A percentile compares a stretch with the other conserved stretches of the same genome.
Evolutionary conservation across 2,888 invertebrate species (phyloP).

Genomic region (Eupithecia inturbata): DNA sequence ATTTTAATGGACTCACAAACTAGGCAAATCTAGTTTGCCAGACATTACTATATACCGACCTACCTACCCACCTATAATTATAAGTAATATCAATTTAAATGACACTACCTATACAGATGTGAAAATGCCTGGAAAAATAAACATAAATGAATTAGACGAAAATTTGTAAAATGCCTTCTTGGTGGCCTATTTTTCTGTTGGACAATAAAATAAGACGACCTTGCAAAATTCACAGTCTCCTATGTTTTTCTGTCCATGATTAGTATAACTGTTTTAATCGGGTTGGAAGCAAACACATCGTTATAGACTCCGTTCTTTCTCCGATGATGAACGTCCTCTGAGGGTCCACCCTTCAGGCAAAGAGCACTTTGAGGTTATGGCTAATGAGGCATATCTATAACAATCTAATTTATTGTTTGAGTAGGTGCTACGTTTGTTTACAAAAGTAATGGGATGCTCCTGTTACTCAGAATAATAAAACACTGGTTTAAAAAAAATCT

Average conservation of each 20-base stretch:
- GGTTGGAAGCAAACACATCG: conserved; percentile 62
- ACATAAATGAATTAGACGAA: not conserved
- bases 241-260: conserved; percentile 45
- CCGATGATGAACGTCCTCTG: conserved; percentile 54
- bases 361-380: conserved; percentile 56
- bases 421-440: conserved; percentile 8
- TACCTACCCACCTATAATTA: too few species aligned
- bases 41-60: too few species aligned
- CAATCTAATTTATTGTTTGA: conserved; percentile 39
- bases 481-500: not conserved
- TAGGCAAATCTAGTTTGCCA: too few species aligned
- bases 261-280: conserved; percentile 58
- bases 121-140: not conserved
- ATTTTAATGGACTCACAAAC: too few species aligned
- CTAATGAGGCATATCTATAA: conserved; percentile 59
- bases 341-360: conserved; percentile 49
- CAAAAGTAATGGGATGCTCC: conserved; percentile 1
- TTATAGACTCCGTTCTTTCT: conserved; percentile 53
- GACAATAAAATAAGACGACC: not conserved
- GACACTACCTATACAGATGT: not conserved
- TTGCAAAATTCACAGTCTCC: conserved; percentile 37
- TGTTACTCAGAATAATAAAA: not conserved
- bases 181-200: not conserved
- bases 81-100: not conserved
- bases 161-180: not conserved